Evolutionary conservation across 1,140 invertebrate species (phyloP).

Genomic region (Drosophila mayri): DNA sequence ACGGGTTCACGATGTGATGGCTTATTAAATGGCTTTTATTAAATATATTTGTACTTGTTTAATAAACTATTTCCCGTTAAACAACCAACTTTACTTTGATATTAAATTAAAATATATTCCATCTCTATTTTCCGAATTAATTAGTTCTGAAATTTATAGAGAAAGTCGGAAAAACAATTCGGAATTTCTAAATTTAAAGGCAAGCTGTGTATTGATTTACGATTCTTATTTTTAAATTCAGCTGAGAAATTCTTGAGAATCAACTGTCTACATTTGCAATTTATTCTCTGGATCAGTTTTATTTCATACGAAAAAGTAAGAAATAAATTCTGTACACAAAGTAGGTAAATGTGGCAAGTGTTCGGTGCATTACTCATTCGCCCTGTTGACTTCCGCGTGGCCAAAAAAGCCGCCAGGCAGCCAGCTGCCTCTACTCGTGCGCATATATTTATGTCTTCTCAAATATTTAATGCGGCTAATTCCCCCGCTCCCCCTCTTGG

Average conservation of each 20-base stretch:
- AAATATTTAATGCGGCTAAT: constrained; percentile 62
- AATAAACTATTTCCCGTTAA: constrained; percentile 24
- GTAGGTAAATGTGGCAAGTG: constrained; percentile 7
- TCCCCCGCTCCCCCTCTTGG: constrained; percentile 27
- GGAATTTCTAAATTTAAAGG: neutral
- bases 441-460: constrained; percentile 62
- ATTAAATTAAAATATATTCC: neutral
- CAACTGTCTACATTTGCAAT: neutral
- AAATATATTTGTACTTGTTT: neutral
- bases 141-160: too few relatives aligned
- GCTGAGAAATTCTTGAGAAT: neutral
- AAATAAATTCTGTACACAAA: neutral
- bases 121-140: too few relatives aligned
- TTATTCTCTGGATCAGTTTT: neutral
- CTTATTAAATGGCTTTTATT: constrained; percentile 11
- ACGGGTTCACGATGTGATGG: constrained; percentile 41
- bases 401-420: constrained; percentile 1
- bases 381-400: constrained; percentile 10
- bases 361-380: constrained; percentile 28
- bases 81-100: neutral
- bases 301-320: neutral
- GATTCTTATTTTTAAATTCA: constrained; percentile 1
- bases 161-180: too few relatives aligned
- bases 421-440: constrained; percentile 44
- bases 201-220: neutral